These are phyloP conservation scores for Eilema depressum DNA, from an alignment of 2,888 invertebrate species.

Conservation along the genomic window DNA sequence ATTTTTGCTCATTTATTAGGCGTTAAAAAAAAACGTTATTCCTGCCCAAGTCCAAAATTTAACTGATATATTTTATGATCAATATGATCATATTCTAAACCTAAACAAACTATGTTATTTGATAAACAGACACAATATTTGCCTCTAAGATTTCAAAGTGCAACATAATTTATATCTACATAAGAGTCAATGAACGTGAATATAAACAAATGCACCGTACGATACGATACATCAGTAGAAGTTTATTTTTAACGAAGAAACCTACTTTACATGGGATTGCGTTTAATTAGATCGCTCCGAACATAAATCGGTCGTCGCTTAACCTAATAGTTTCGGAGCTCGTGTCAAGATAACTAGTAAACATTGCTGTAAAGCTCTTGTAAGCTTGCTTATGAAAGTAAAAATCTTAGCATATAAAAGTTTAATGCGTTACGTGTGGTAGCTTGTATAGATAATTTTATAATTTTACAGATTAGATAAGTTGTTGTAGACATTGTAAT, in stretches of 20 bases:
- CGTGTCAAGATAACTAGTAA: constrained; percentile 74
- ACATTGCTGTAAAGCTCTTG: constrained; percentile 58
- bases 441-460: constrained; percentile 67
- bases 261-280: constrained; percentile 66
- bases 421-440: constrained; percentile 54
- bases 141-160: constrained; percentile 21
- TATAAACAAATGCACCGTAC: constrained; percentile 66
- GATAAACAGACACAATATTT: constrained; percentile 16
- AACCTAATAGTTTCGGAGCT: constrained; percentile 67
- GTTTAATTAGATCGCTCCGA: constrained; percentile 69
- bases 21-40: not conserved
- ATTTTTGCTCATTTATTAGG: too few relatives aligned
- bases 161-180: constrained; percentile 41
- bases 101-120: constrained; percentile 10
- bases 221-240: constrained; percentile 53
- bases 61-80: not conserved
- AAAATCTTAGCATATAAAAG: constrained; percentile 65
- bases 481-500: constrained; percentile 28
- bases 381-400: constrained; percentile 63
- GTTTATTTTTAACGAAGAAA: constrained; percentile 63
- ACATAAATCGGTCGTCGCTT: constrained; percentile 74
- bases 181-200: constrained; percentile 62
- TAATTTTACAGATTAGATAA: constrained; percentile 34
- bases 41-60: not conserved
- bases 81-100: not conserved